Conservation (phyloP, 2,113 vertebrate genomes). For the Eira barbara region DNA sequence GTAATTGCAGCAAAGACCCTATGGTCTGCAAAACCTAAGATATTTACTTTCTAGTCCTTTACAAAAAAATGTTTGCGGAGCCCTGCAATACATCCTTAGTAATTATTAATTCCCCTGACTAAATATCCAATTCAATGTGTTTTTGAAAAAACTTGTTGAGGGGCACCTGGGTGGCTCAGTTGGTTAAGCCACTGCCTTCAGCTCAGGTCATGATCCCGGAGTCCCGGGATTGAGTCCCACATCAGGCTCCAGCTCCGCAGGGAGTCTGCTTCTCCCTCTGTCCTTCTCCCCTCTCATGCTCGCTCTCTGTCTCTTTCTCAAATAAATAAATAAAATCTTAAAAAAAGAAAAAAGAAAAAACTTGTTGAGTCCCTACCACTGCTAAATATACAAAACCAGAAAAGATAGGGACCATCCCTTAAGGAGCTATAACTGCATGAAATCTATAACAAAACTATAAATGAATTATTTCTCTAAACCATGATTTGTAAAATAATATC, state of each 20-base stretch:
- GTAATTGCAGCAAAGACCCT: not conserved
- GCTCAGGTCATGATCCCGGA: too few species aligned
- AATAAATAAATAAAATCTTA: too few species aligned
- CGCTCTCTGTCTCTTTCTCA: too few species aligned
- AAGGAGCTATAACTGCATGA: not conserved
- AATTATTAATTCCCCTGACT: not conserved
- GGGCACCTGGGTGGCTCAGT: too few species aligned
- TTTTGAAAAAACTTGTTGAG: not conserved
- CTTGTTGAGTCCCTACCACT: not conserved
- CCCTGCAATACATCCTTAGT: not conserved
- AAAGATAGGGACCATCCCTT: not conserved
- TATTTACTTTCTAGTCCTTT: not conserved
- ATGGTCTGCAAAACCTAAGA: not conserved
- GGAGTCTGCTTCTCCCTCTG: too few species aligned
- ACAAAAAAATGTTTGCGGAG: not conserved
- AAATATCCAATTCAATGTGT: not conserved
- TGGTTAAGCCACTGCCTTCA: too few species aligned
- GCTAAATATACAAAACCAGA: not conserved
- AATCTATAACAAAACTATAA: not conserved
- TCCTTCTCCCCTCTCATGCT: too few species aligned
- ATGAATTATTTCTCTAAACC: not conserved
- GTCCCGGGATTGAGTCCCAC: too few species aligned
- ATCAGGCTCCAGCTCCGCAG: too few species aligned
- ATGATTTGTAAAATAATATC: not conserved
- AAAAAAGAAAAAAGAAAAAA: not conserved